These are phyloP conservation scores for Drosophila greeni DNA, from an alignment of 2,888 invertebrate genomes.

Conservation along the genomic window DNA sequence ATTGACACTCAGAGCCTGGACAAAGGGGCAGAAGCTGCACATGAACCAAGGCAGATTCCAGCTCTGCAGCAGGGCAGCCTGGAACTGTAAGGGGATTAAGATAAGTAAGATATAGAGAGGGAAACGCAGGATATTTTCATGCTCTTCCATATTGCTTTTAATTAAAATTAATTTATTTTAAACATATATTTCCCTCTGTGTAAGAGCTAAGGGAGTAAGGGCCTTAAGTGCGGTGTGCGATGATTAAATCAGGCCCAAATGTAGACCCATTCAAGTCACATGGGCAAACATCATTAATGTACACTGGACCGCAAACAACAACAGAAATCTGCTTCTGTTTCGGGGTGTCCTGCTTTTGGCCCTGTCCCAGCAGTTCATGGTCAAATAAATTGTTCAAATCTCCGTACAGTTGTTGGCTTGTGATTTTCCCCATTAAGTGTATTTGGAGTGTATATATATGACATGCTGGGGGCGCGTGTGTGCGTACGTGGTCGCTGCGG, in stretches of 20 bases:
- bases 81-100: slow-evolving; percentile 82
- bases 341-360: neutral
- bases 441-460: neutral
- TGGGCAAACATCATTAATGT: slow-evolving; percentile 31
- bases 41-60: slow-evolving; percentile 92
- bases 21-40: slow-evolving; percentile 93
- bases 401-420: slow-evolving; percentile 8
- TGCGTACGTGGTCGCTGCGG: slow-evolving; percentile 14
- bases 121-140: neutral
- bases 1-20: slow-evolving; percentile 90
- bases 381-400: slow-evolving; percentile 19
- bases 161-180: no score
- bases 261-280: slow-evolving; percentile 21
- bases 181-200: neutral
- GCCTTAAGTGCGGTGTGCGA: slow-evolving; percentile 6
- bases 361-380: neutral
- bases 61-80: slow-evolving; percentile 90
- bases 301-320: slow-evolving; percentile 28
- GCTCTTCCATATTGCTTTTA: no score
- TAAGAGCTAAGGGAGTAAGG: neutral
- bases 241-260: slow-evolving; percentile 30
- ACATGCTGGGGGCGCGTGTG: neutral
- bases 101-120: neutral
- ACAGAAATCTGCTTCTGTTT: slow-evolving; percentile 7
- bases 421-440: slow-evolving; percentile 8